phyloP scores from a whole-genome alignment of 2,113 vertebrate genomes.

The Equus quagga region DNA sequence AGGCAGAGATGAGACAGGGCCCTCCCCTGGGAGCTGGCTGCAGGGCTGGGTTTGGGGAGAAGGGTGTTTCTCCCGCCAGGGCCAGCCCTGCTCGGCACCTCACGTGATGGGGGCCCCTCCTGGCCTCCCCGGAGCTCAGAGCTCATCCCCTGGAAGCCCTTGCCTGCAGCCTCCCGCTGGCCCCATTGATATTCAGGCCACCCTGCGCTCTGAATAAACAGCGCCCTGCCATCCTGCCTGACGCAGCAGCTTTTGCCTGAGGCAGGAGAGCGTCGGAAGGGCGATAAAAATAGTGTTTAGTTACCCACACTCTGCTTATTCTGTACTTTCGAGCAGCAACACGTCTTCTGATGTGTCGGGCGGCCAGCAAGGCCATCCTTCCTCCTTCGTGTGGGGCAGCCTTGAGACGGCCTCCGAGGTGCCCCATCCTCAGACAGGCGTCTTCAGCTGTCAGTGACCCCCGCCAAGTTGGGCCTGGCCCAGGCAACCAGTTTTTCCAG shows the following conservation, averaged over 20 bases:
- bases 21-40: rapidly evolving
- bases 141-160: neutral
- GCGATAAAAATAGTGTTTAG: constrained; percentile 50
- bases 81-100: neutral
- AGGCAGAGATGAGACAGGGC: neutral
- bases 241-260: constrained; percentile 41
- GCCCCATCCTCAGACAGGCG: rapidly evolving
- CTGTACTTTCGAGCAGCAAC: neutral
- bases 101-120: neutral
- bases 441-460: neutral
- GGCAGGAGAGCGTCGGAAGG: neutral
- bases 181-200: constrained; percentile 72
- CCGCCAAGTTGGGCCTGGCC: rapidly evolving
- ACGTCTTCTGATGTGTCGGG: neutral
- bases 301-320: neutral
- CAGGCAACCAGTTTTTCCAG: neutral
- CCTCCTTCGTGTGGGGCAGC: neutral
- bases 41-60: neutral
- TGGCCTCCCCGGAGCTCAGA: too few species aligned
- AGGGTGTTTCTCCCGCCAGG: neutral
- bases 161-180: neutral
- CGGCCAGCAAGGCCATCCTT: neutral
- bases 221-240: neutral
- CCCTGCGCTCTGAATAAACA: neutral
- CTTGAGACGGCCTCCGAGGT: neutral